phyloP scores from a whole-genome alignment of 2,113 vertebrate species.

The Notothenia coriiceps region DNA sequence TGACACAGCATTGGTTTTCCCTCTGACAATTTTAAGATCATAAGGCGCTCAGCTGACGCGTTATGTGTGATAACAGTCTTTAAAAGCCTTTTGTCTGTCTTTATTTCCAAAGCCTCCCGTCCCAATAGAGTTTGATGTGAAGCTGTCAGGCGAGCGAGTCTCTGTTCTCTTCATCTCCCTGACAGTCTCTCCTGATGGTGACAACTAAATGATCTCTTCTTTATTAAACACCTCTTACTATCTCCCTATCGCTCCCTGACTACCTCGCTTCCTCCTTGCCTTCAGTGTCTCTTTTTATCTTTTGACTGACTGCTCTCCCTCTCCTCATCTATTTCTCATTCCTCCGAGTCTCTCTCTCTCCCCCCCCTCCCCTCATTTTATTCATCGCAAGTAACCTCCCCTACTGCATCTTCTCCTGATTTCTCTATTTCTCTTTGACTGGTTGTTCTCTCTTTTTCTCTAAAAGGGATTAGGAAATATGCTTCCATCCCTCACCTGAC shows the following conservation, averaged over 20 bases:
- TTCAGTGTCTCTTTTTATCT: constrained; percentile 73
- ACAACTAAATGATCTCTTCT: constrained; percentile 86
- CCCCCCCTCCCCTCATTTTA: neutral
- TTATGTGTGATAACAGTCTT: constrained; percentile 67
- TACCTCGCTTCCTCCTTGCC: constrained; percentile 60
- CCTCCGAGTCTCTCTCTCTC: constrained; percentile 30
- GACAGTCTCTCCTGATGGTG: constrained; percentile 76
- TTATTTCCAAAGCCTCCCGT: constrained; percentile 60
- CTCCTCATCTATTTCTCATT: constrained; percentile 63
- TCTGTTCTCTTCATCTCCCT: constrained; percentile 58
- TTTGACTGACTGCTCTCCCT: constrained; percentile 71
- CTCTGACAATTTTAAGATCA: constrained; percentile 54
- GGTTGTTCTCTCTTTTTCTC: constrained; percentile 15
- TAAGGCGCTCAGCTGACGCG: constrained; percentile 58
- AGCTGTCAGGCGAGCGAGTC: constrained; percentile 66
- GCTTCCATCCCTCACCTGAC: constrained; percentile 49
- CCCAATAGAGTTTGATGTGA: constrained; percentile 71
- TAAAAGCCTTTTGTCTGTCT: constrained; percentile 61
- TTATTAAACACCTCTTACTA: constrained; percentile 86
- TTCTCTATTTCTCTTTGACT: constrained; percentile 37
- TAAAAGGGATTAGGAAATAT: constrained; percentile 33
- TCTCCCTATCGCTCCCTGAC: constrained; percentile 68
- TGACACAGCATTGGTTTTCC: constrained; percentile 22
- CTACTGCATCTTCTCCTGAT: constrained; percentile 35
- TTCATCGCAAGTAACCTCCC: constrained; percentile 34